Conservation (phyloP, 2,888 invertebrate species). For the Zaprionus obscuricornis region DNA sequence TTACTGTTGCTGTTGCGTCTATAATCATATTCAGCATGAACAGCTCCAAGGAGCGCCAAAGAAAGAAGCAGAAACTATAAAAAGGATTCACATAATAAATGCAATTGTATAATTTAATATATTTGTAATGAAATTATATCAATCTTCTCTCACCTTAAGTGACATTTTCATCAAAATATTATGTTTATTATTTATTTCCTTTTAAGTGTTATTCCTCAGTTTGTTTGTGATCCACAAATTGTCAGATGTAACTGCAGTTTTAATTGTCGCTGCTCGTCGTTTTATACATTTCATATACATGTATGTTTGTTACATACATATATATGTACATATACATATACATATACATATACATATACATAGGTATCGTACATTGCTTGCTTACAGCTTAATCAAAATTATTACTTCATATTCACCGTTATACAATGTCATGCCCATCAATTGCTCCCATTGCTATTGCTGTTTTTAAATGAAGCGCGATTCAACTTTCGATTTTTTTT, state of each 20-base stretch:
- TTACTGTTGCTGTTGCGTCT: neutral
- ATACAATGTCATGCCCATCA: constrained; percentile 70
- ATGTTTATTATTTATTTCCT: neutral
- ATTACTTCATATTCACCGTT: constrained; percentile 60
- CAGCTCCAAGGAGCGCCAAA: constrained; percentile 37
- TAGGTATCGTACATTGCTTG: too few relatives aligned
- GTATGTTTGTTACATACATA: too few relatives aligned
- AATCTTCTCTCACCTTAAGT: constrained; percentile 34
- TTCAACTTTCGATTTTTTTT: constrained; percentile 58
- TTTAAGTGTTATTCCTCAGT: constrained; percentile 5
- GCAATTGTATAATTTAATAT: neutral
- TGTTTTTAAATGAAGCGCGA: constrained; percentile 40
- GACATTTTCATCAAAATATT: constrained; percentile 35
- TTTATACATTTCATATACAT: constrained; percentile 51
- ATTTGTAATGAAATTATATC: neutral
- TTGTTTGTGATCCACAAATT: constrained; percentile 47
- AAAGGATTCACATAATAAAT: neutral
- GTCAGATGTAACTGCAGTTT: constrained; percentile 58
- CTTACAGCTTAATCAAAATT: constrained; percentile 13
- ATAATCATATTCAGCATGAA: constrained; percentile 45
- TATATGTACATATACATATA: too few relatives aligned
- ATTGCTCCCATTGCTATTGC: constrained; percentile 58
- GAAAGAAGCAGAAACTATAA: constrained; percentile 50
- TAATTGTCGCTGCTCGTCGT: constrained; percentile 41
- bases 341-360: too few relatives aligned